phyloP scores from a whole-genome alignment of 1,140 invertebrate genomes.

The Drosophila littoralis region DNA sequence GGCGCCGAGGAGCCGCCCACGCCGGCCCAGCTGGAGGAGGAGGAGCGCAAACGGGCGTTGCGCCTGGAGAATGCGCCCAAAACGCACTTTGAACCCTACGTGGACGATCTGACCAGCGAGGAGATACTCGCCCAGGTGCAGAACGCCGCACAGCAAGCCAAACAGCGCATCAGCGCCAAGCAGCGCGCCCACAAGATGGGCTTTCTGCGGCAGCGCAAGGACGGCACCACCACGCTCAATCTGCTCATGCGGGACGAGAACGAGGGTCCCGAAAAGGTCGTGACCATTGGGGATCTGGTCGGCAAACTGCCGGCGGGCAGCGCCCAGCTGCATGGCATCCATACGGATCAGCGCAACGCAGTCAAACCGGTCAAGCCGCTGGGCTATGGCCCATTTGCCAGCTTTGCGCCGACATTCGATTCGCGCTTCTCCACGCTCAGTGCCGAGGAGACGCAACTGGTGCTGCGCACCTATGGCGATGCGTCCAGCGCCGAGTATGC shows the following conservation, averaged over 20 bases:
- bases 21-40: conserved; percentile 86
- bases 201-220: conserved; percentile 91
- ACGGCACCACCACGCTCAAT: conserved; percentile 95
- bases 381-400: conserved; percentile 97
- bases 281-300: conserved; percentile 92
- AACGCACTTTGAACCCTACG: conserved; percentile 91
- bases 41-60: conserved; percentile 84
- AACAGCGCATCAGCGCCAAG: conserved; percentile 74
- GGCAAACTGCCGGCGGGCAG: conserved; percentile 94
- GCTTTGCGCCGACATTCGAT: conserved; percentile 97
- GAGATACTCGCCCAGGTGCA: conserved; percentile 90
- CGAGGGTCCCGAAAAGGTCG: conserved; percentile 90
- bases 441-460: conserved; percentile 96
- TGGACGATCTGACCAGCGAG: conserved; percentile 91
- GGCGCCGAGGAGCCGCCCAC: conserved; percentile 85
- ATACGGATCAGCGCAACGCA: conserved; percentile 95
- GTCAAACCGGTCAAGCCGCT: conserved; percentile 95
- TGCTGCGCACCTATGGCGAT: conserved; percentile 95
- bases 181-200: conserved; percentile 89
- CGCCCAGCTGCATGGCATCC: conserved; percentile 87
- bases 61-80: conserved; percentile 85
- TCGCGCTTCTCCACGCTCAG: conserved; percentile 97
- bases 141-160: conserved; percentile 74
- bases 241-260: conserved; percentile 89
- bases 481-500: conserved; percentile 95